Evolutionary conservation across 2,888 invertebrate species (phyloP).

Genomic region (Stenodera caucasica): DNA sequence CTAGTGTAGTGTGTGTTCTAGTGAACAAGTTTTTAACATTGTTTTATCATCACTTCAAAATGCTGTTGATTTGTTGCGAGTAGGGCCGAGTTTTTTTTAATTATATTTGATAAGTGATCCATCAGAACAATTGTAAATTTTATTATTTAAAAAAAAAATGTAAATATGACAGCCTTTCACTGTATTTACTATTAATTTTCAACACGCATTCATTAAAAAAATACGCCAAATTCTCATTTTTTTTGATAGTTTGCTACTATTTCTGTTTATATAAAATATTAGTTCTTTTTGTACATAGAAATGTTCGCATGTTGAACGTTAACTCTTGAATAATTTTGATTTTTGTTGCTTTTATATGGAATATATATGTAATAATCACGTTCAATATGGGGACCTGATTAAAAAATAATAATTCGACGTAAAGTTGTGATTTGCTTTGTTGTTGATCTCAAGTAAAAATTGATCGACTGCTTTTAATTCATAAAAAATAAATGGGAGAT

Average conservation of each 20-base stretch:
- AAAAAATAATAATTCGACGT: conserved; percentile 30
- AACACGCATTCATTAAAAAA: conserved; percentile 39
- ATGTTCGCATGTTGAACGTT: conserved; percentile 32
- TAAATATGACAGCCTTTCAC: conserved; percentile 39
- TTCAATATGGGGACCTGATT: conserved; percentile 34
- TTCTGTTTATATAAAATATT: conserved; percentile 18
- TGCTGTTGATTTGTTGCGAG: conserved; percentile 39
- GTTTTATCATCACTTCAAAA: conserved; percentile 21
- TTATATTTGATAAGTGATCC: conserved; percentile 32
- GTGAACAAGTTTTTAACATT: conserved; percentile 40
- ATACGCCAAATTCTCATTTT: conserved; percentile 41
- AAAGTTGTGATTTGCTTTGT: conserved; percentile 52
- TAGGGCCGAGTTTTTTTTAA: conserved; percentile 43
- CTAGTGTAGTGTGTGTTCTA: conserved; percentile 46
- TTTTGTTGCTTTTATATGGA: conserved; percentile 15
- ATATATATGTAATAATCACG: conserved; percentile 20
- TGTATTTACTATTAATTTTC: conserved; percentile 34
- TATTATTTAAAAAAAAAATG: conserved; percentile 24
- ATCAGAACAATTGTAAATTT: conserved; percentile 39
- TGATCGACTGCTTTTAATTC: conserved; percentile 49
- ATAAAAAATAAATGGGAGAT: conserved; percentile 26
- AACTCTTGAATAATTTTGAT: conserved; percentile 16
- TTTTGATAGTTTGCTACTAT: conserved; percentile 41
- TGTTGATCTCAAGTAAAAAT: conserved; percentile 52
- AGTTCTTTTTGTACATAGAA: conserved; percentile 21